Conservation (phyloP, 2,888 invertebrate genomes). For the Sicus ferrugineus region DNA sequence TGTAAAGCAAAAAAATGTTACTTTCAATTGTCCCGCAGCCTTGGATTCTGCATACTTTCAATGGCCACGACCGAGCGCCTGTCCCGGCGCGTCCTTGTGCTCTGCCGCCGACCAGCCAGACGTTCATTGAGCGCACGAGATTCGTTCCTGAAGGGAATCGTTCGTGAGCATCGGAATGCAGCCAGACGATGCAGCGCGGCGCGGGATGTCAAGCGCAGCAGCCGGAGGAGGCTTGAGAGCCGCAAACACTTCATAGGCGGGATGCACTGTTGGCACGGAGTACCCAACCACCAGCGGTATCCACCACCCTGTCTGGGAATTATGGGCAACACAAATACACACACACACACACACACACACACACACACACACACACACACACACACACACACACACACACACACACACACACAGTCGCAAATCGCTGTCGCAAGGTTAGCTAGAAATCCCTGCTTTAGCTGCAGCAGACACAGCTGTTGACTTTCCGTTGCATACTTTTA, state of each 20-base stretch:
- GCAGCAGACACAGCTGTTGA: neutral
- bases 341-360: neutral
- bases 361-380: neutral
- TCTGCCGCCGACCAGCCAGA: neutral
- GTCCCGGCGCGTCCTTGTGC: neutral
- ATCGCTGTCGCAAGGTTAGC: conserved; percentile 25
- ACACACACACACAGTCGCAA: neutral
- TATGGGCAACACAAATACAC: conserved; percentile 40
- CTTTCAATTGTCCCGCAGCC: conserved; percentile 25
- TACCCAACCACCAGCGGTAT: too few species aligned
- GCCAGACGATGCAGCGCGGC: conserved; percentile 18
- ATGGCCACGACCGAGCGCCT: neutral
- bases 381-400: neutral
- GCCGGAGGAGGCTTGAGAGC: conserved; percentile 20
- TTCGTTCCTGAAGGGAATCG: conserved; percentile 15
- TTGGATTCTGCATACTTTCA: conserved; percentile 27
- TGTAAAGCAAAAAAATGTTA: conserved; percentile 9
- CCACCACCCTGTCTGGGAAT: conserved; percentile 53
- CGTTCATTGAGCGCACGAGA: conserved; percentile 13
- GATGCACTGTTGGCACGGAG: too few species aligned
- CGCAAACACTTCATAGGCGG: conserved; percentile 10
- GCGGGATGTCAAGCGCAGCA: conserved; percentile 15
- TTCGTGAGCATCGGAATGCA: conserved; percentile 23
- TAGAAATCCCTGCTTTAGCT: neutral
- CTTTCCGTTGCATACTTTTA: conserved; percentile 25